Conservation (phyloP, 2,797 vertebrate genomes). For the Babyrousa celebensis region DNA sequence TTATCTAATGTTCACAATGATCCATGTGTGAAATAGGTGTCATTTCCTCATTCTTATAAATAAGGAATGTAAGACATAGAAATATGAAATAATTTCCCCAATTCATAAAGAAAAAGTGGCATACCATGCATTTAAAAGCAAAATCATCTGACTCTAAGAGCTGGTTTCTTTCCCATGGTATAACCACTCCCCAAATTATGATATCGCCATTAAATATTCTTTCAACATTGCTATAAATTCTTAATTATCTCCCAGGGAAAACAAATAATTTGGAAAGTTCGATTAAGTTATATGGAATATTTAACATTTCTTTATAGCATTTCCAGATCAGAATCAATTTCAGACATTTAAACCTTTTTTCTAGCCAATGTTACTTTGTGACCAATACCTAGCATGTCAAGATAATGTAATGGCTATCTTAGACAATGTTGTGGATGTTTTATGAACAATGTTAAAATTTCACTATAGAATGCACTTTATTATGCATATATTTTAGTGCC, state of each 20-base stretch:
- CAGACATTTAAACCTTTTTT: constrained; percentile 18
- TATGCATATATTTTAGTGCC: not conserved
- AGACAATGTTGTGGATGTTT: not conserved
- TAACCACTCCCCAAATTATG: constrained; percentile 7
- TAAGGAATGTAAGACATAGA: not conserved
- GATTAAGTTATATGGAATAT: not conserved
- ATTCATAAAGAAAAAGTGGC: not conserved
- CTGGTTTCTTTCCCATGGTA: not conserved
- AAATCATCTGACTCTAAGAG: constrained; percentile 57
- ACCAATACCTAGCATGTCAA: not conserved
- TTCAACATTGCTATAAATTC: constrained; percentile 43
- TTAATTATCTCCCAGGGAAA: constrained; percentile 14
- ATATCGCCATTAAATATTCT: constrained; percentile 15
- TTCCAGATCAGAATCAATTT: constrained; percentile 60
- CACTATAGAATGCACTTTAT: not conserved
- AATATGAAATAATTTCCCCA: constrained; percentile 59
- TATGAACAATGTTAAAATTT: constrained; percentile 18
- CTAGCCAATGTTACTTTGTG: not conserved
- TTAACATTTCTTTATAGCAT: constrained; percentile 39
- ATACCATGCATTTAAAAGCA: not conserved
- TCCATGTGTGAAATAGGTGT: not conserved
- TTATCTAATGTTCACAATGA: constrained; percentile 39
- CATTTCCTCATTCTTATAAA: constrained; percentile 22
- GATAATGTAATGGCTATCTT: not conserved
- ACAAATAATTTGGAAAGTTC: constrained; percentile 25